Percentiles rank a stretch among this genome's conserved stretches.
phyloP scores from a whole-genome alignment of 53 echinoderm and acorn worm genomes.

The Zoroaster sp. region DNA sequence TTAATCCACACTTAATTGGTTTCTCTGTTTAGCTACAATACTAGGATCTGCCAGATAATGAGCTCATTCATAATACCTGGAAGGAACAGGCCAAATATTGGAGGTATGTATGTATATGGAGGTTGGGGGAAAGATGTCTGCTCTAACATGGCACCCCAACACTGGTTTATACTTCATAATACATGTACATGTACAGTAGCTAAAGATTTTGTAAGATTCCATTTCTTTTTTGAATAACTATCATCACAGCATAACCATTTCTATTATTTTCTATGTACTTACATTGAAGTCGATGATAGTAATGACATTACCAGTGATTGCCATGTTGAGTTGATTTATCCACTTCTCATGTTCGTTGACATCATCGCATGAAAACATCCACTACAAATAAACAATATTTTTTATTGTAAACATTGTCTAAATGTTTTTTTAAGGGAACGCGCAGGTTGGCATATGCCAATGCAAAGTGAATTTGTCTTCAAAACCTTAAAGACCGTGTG shows the following conservation, averaged over 20 bases:
- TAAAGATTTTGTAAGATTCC: background rate
- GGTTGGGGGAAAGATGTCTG: too few relatives aligned
- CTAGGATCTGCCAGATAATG: too few relatives aligned
- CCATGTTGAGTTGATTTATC: slow-evolving; percentile 38
- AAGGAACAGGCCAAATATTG: too few relatives aligned
- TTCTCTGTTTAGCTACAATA: too few relatives aligned
- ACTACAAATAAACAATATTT: background rate
- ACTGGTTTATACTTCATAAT: too few relatives aligned
- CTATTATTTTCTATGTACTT: background rate
- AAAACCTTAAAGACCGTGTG: background rate
- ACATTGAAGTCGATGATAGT: slow-evolving; percentile 41
- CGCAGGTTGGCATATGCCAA: too few relatives aligned
- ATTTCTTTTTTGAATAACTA: background rate
- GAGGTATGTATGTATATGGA: too few relatives aligned
- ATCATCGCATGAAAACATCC: slow-evolving; percentile 49
- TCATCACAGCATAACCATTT: background rate
- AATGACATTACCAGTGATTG: slow-evolving; percentile 49
- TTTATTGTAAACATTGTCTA: background rate
- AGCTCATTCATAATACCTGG: too few relatives aligned
- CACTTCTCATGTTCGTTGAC: slow-evolving; percentile 40
- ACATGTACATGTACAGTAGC: too few relatives aligned
- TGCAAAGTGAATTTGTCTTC: background rate
- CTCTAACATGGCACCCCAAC: too few relatives aligned
- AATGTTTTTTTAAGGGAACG: background rate
- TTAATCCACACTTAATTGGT: too few relatives aligned